Evolutionary conservation across 2,888 invertebrate species (phyloP), one percentile per base, ranked within the genome.

Genomic region (Brachyopa scutellaris): DNA sequence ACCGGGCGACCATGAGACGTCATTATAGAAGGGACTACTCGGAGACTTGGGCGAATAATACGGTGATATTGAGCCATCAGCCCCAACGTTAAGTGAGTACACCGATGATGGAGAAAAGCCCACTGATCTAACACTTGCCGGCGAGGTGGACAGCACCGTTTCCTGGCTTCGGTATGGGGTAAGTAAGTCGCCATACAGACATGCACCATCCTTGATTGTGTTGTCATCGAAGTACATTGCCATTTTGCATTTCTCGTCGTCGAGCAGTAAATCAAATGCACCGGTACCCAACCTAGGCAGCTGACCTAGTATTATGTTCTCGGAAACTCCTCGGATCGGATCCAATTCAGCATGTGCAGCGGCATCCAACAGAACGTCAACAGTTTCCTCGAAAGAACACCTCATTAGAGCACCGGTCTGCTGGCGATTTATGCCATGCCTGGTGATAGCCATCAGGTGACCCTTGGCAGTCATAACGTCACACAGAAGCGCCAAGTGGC

Each of bases 401-500:
- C 98, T 94, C 96, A 99, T 99, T 72, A 99, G 93, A 2, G 97
- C 97, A 64, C 99, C 99, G 55, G 97, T 97, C 86, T 98, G 97
- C 88, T 97, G 97, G 84, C 96, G 93, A 91, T 99, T 99, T 89
- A 99, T 99, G 87, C 99, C 99, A 92, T 99, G 99, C 92, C 99
- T 96, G 42, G 99, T 99, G 89, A 99, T 99, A 79, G 99, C 98
- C 99, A 99, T 99, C 88, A 99, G 93, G 91, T 99, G 98, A 90
- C 99, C 99, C 90, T 99, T 99, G 9, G 97, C 97, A 0, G 99
- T 99, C 99, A 99, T 99, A 0, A 99, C 97, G 91, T 99, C 99
- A 92, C 99, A 99, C 88, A 99, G 94, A 89, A 99, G 93, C 19
- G 98, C 98, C 90, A 99, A 93, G 91, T 99, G 99, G 49, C 99